phyloP scores from a whole-genome alignment of 2,888 invertebrate species.

The Hylaea fasciaria region DNA sequence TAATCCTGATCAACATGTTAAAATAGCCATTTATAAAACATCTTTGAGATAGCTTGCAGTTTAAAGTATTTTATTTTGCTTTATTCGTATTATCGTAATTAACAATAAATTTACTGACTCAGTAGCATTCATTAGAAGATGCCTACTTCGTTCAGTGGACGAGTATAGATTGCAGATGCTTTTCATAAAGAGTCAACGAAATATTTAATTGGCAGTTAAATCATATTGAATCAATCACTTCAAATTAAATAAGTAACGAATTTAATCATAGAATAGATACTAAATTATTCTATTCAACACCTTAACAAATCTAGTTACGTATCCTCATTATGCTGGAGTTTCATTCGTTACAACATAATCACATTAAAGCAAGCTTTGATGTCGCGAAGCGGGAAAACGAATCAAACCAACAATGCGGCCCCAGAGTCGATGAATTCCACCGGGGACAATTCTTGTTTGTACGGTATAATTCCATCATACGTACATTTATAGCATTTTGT shows the following conservation, averaged over 20 bases:
- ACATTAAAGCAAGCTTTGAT: slow-evolving; percentile 31
- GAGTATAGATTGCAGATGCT: no score
- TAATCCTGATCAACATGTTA: no score
- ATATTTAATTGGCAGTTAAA: not conserved
- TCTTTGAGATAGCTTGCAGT: no score
- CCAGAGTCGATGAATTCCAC: slow-evolving; percentile 11
- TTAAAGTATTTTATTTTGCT: no score
- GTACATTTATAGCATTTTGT: no score
- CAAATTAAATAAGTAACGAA: not conserved
- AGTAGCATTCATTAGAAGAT: no score
- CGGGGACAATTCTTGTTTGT: not conserved
- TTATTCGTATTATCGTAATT: no score
- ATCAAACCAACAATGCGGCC: slow-evolving; percentile 30
- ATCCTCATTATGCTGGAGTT: slow-evolving; percentile 19
- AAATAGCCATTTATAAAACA: no score
- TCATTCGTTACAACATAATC: slow-evolving; percentile 29
- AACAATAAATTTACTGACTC: no score
- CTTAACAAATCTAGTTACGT: slow-evolving; percentile 19
- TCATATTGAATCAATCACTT: no score
- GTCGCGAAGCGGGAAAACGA: slow-evolving; percentile 22
- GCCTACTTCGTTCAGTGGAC: no score
- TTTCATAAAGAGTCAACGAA: not conserved
- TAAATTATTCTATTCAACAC: slow-evolving; percentile 18
- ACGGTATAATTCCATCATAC: no score
- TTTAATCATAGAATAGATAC: not conserved